Conservation (phyloP, 2,888 invertebrate genomes). For the Xestia c-nigrum region DNA sequence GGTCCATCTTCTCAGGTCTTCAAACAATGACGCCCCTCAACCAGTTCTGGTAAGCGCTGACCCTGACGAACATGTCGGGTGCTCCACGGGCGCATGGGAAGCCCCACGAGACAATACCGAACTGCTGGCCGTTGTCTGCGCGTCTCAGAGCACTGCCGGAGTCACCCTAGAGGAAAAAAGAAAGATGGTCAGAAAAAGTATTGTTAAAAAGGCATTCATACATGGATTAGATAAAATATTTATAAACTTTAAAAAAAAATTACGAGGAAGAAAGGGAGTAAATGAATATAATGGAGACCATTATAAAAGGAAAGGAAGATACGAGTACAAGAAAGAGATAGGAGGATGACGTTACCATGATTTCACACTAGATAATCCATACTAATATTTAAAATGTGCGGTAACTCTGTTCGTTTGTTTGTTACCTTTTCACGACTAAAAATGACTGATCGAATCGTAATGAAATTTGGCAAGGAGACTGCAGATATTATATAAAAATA, state of each 20-base stretch:
- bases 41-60: conserved; percentile 72
- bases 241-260: too few species aligned
- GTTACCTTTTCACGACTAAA: too few species aligned
- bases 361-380: conserved; percentile 13
- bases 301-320: not conserved
- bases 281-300: not conserved
- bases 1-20: conserved; percentile 16
- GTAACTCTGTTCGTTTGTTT: too few species aligned
- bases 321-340: not conserved
- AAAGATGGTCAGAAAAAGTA: not conserved
- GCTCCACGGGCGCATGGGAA: conserved; percentile 80
- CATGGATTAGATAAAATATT: not conserved
- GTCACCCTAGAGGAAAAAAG: conserved; percentile 73
- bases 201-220: not conserved
- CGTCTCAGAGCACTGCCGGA: conserved; percentile 78
- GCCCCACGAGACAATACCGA: conserved; percentile 84
- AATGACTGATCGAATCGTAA: too few species aligned
- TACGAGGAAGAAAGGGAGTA: not conserved
- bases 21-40: conserved; percentile 53
- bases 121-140: conserved; percentile 63
- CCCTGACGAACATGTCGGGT: conserved; percentile 78
- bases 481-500: too few species aligned
- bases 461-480: too few species aligned
- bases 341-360: not conserved
- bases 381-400: too few species aligned